phyloP scores from a whole-genome alignment of 2,797 vertebrate species.

The Clarias platycephalus region DNA sequence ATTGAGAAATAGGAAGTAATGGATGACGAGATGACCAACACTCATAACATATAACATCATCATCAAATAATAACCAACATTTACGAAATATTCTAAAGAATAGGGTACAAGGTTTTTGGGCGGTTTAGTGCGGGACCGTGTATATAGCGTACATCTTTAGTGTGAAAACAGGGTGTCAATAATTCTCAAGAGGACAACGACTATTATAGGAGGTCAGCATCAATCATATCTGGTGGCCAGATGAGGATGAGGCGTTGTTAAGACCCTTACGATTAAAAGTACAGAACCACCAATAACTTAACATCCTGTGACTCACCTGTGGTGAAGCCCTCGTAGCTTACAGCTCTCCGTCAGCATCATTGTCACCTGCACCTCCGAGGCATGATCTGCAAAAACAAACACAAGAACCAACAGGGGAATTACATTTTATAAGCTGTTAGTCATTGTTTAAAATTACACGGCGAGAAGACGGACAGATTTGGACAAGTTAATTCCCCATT shows the following conservation, averaged over 20 bases:
- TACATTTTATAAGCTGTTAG: neutral
- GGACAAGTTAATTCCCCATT: conserved; percentile 20
- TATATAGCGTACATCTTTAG: neutral
- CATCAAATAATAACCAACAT: neutral
- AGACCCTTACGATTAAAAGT: neutral
- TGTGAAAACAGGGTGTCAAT: neutral
- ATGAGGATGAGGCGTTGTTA: neutral
- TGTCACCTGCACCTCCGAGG: conserved; percentile 96
- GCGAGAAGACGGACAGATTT: conserved; percentile 26
- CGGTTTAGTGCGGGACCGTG: too few species aligned
- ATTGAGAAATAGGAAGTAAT: neutral
- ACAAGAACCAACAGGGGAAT: conserved; percentile 47
- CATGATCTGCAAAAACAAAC: conserved; percentile 80
- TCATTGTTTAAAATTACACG: conserved; percentile 12
- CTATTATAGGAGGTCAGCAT: neutral
- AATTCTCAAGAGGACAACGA: neutral
- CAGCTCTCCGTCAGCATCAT: conserved; percentile 99
- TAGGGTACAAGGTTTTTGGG: neutral
- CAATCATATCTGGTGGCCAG: neutral
- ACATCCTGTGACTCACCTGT: conserved; percentile 78
- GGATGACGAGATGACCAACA: neutral
- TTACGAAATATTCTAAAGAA: neutral
- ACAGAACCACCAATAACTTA: neutral
- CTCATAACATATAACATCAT: neutral
- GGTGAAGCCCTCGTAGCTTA: conserved; percentile 96